Percentiles rank a stretch among this genome's conserved stretches.
phyloP scores from a whole-genome alignment of 1,140 invertebrate genomes.

The Paraescarpia echinospica region DNA sequence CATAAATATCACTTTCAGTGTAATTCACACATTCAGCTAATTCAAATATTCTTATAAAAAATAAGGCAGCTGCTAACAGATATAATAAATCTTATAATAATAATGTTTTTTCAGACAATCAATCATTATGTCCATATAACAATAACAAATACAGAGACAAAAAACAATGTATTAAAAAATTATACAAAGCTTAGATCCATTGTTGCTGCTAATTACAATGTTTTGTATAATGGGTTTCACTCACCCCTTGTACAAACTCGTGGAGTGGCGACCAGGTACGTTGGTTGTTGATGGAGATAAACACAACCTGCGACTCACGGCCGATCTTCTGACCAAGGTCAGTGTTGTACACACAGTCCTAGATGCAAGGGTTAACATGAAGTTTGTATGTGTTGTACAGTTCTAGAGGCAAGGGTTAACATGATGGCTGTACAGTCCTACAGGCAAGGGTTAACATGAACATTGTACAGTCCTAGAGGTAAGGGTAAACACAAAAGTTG shows the following conservation, averaged over 20 bases:
- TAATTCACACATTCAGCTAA: too few species aligned
- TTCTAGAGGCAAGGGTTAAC: too few species aligned
- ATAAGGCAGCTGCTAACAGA: neutral
- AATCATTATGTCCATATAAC: neutral
- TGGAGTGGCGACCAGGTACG: slow-evolving; percentile 44
- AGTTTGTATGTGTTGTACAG: too few species aligned
- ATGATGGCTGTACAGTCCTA: too few species aligned
- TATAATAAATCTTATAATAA: neutral
- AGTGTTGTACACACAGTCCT: slow-evolving; percentile 27
- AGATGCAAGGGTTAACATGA: neutral
- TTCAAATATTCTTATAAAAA: too few species aligned
- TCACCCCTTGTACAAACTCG: slow-evolving; percentile 42
- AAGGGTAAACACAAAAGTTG: slow-evolving; percentile 19
- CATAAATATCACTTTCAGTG: too few species aligned
- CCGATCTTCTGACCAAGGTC: slow-evolving; percentile 29
- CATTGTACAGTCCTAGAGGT: too few species aligned
- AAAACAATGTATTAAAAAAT: too few species aligned
- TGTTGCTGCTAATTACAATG: too few species aligned
- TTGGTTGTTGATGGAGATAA: slow-evolving; percentile 48
- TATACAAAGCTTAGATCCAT: too few species aligned
- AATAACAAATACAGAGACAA: too few species aligned
- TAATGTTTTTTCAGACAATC: neutral
- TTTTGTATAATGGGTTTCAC: neutral
- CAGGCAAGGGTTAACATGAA: too few species aligned
- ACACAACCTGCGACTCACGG: slow-evolving; percentile 24